Evolutionary conservation across 2,797 vertebrate genomes (phyloP), one percentile per base, ranked within the genome.

Genomic region (Notolabrus celidotus): DNA sequence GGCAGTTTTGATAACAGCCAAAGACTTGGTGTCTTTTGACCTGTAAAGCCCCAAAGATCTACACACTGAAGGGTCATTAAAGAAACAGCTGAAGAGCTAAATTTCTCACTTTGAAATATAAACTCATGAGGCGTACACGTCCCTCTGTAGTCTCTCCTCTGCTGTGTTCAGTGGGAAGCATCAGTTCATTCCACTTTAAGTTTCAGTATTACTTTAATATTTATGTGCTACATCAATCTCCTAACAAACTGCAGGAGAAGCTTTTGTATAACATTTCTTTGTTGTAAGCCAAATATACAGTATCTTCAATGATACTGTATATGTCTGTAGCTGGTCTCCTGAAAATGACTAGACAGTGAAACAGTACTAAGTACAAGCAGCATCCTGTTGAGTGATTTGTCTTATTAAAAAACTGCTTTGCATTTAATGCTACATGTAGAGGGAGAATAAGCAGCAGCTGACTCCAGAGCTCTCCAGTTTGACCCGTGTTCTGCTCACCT

Each of bases 101-200:
- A 57, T 27, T 2, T n/a, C n/a, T n/a, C n/a, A n/a, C n/a, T n/a
- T n/a, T n/a, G n/a, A n/a, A n/a, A n/a, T n/a, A n/a, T n/a, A n/a
- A n/a, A n/a, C n/a, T n/a, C n/a, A n/a, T n/a, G n/a, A n/a, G n/a
- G n/a, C n/a, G n/a, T n/a, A n/a, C n/a, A n/a, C n/a, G n/a, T n/a
- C n/a, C n/a, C n/a, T n/a, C n/a, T 15, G 15, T 31, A 56, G 7
- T 68, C 15, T 16, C 8, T 53, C n/a, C 27, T 58, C 16, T 55
- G 1, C 36, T 51, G 65, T 50, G 67, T 62, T 82, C 81, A 78
- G 81, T 87, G 79, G 74, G 59, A 82, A 73, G 77, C 77, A 83
- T 64, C 62, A 46, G 52, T 50, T 34, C 56, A 69, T 79, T 80
- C 74, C 70, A 57, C 33, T 47, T 73, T 51, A 59, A 45, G 70